Conservation (phyloP, 2,888 invertebrate species). For the Scaptomyza caliginosa region DNA sequence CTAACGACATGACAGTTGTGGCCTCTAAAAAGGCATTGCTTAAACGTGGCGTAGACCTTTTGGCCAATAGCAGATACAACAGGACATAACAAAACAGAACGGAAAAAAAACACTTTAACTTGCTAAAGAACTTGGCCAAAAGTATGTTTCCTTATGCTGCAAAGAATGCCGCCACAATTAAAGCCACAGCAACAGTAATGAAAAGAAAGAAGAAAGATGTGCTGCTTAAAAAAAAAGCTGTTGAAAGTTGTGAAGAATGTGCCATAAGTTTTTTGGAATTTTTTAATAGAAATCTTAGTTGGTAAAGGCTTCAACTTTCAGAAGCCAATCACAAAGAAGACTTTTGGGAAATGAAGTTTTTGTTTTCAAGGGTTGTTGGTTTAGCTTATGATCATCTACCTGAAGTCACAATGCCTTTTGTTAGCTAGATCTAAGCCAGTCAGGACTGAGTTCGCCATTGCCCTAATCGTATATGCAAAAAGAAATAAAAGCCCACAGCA, state of each 20-base stretch:
- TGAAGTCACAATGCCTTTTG: background rate
- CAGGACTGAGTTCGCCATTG: slow-evolving; percentile 6
- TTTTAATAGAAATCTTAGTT: background rate
- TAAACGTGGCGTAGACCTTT: slow-evolving; percentile 31
- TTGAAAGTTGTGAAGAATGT: slow-evolving; percentile 3
- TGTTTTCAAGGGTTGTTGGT: background rate
- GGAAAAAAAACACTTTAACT: slow-evolving; percentile 8
- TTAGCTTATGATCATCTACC: background rate
- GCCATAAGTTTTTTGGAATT: background rate
- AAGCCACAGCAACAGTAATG: slow-evolving; percentile 4
- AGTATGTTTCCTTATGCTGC: slow-evolving; percentile 18
- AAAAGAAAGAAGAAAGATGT: slow-evolving; percentile 1
- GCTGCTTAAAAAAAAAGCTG: background rate
- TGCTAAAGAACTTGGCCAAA: slow-evolving; percentile 11
- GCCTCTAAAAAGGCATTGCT: slow-evolving; percentile 62
- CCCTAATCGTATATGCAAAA: background rate
- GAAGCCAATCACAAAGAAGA: slow-evolving; percentile 26
- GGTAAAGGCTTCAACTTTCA: background rate
- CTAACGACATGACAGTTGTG: slow-evolving; percentile 62
- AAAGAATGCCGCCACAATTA: slow-evolving; percentile 48
- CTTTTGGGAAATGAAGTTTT: background rate
- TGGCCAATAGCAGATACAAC: slow-evolving; percentile 28
- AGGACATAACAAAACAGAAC: no score
- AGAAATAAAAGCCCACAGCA: no score
- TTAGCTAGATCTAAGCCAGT: slow-evolving; percentile 36